phyloP scores from a whole-genome alignment of 2,113 vertebrate species.

The Elaphurus davidianus region DNA sequence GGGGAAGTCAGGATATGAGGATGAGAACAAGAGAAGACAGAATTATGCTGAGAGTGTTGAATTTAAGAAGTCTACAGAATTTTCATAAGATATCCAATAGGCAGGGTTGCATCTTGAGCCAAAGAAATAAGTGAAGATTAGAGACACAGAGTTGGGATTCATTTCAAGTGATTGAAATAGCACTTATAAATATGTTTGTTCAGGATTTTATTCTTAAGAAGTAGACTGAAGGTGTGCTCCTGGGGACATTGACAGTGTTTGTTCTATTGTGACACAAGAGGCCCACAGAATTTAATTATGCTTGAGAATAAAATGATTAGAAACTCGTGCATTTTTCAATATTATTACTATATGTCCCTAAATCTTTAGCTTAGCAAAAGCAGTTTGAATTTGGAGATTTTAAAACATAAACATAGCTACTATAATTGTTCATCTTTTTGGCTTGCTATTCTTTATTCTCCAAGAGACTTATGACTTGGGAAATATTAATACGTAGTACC shows the following conservation, averaged over 20 bases:
- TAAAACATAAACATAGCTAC: background rate
- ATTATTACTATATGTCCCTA: background rate
- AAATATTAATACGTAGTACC: background rate
- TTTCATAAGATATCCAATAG: background rate
- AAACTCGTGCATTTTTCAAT: background rate
- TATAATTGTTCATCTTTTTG: background rate
- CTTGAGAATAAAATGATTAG: background rate
- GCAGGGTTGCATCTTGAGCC: background rate
- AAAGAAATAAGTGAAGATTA: background rate
- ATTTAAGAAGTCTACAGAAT: background rate
- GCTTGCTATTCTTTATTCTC: background rate
- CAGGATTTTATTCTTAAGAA: background rate
- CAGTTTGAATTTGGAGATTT: background rate
- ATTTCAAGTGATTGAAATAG: background rate
- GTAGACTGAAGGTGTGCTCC: background rate
- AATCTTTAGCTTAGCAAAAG: background rate
- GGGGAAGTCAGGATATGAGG: background rate
- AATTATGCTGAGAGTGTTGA: background rate
- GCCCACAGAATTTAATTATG: background rate
- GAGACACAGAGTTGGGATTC: background rate
- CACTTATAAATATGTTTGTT: background rate
- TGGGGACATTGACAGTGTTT: background rate
- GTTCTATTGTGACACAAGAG: background rate
- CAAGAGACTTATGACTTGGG: background rate
- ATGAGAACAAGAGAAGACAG: background rate